Base-by-base conservation (phyloP, 2,113 vertebrate species). In the Brachypodius melanocephalos region DNA sequence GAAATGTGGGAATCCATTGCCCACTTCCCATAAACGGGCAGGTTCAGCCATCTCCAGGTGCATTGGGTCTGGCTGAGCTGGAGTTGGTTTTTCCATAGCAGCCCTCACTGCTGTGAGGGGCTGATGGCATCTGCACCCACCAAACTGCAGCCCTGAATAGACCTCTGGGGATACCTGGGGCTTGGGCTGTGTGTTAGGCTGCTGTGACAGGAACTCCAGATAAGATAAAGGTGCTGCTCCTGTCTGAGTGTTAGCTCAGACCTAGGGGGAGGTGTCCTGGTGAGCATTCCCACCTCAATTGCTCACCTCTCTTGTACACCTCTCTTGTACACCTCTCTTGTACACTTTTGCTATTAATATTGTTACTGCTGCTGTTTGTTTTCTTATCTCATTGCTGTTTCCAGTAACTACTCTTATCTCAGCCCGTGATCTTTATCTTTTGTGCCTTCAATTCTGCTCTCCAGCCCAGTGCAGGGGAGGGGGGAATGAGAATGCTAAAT, bases 361-460 rank as follows among this genome's bases (percentile, higher is more conserved):
- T 59, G n/a, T 67, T 67, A 11, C 18, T n/a, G 38, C 24, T 66
- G 4, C 45, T 45, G 5, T 17, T n/a, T 9, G 6, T 45, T 59
- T 52, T 29, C 45, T 88, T 52, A 25, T n/a, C 38, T 59, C 6
- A 1, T 51, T 52, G 26, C 45, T 81, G 13, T 66, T n/a, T 38
- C 22, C 59, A 45, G 22, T 45, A 38, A 19, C 9, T 19, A 3
- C 12, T 51, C 24, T 67, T 38, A 45, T 14, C 19, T 74, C 59
- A 81, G 7, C 12, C 22, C 0, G 0, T n/a, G 12, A 25, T n/a
- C 22, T 81, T 58, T 25, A n/a, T 13, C 13, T 67, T 31, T 52
- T 45, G n/a, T 67, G 28, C 52, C 29, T 67, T 16, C 77, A 52
- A 5, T 74, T 59, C 68, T 74, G n/a, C 40, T 81, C 52, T 59